Conservation (phyloP, 2,797 vertebrate genomes). For the Eulemur mongoz region DNA sequence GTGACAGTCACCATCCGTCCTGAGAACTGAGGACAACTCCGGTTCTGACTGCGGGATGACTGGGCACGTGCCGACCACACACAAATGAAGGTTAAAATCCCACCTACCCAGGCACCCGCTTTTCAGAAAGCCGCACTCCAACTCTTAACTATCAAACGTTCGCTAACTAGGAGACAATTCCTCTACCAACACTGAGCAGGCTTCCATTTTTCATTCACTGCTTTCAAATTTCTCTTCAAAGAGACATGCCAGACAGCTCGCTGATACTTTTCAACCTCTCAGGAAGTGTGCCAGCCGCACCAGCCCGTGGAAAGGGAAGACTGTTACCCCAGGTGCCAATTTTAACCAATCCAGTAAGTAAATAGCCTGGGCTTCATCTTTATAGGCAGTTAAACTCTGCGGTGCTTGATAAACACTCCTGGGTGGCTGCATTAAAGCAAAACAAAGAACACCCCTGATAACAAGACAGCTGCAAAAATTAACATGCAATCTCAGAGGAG, state of each 20-base stretch:
- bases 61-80: neutral
- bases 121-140: neutral
- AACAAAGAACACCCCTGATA: slow-evolving; percentile 46
- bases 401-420: slow-evolving; percentile 58
- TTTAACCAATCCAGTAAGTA: slow-evolving; percentile 56
- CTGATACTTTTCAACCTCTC: neutral
- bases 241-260: slow-evolving; percentile 36
- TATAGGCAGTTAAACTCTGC: slow-evolving; percentile 60
- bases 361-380: slow-evolving; percentile 61
- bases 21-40: neutral
- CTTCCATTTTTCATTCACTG: neutral
- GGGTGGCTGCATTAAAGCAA: slow-evolving; percentile 25
- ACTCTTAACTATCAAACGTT: neutral
- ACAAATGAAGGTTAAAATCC: neutral
- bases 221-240: slow-evolving; percentile 22
- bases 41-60: neutral
- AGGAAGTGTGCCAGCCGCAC: slow-evolving; percentile 13
- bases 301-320: neutral
- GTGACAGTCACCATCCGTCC: neutral
- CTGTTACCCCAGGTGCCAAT: slow-evolving; percentile 42
- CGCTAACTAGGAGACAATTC: neutral
- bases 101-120: neutral
- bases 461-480: slow-evolving; percentile 64
- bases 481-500: slow-evolving; percentile 29
- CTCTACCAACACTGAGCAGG: neutral